Conservation (phyloP, 2,888 invertebrate genomes). For the Limenitis camilla region DNA sequence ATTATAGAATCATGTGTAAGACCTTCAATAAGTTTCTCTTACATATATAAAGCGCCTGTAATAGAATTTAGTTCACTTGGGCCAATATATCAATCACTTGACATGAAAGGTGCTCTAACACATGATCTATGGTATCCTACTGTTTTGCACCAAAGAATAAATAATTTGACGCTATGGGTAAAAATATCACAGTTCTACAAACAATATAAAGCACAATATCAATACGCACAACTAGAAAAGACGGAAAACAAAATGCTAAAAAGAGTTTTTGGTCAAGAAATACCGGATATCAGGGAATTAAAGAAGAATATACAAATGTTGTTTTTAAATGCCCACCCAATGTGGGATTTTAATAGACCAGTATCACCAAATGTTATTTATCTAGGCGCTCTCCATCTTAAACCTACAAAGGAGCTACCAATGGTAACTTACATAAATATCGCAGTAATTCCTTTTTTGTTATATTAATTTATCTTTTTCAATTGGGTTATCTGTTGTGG, state of each 20-base stretch:
- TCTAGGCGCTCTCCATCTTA: constrained; percentile 40
- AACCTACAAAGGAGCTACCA: constrained; percentile 29
- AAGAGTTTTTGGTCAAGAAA: constrained; percentile 31
- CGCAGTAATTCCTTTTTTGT: not conserved
- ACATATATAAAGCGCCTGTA: constrained; percentile 40
- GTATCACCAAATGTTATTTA: constrained; percentile 36
- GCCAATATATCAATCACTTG: not conserved
- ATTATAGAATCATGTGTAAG: constrained; percentile 34
- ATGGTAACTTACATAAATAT: constrained; percentile 24
- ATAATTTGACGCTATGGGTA: constrained; percentile 23
- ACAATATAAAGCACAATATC: constrained; percentile 1
- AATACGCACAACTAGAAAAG: not conserved
- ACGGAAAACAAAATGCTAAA: constrained; percentile 26
- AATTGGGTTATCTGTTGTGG: not conserved
- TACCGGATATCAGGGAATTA: constrained; percentile 30
- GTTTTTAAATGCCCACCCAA: constrained; percentile 52
- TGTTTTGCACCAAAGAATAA: not conserved
- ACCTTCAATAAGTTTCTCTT: constrained; percentile 31
- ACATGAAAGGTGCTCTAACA: not conserved
- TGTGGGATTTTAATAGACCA: constrained; percentile 47
- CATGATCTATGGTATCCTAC: not conserved
- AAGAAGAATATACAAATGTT: constrained; percentile 41
- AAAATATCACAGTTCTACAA: constrained; percentile 28
- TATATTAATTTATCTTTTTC: no score
- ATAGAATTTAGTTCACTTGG: constrained; percentile 38